phyloP scores from a whole-genome alignment of 2,888 invertebrate genomes.

The Halictus ligatus region DNA sequence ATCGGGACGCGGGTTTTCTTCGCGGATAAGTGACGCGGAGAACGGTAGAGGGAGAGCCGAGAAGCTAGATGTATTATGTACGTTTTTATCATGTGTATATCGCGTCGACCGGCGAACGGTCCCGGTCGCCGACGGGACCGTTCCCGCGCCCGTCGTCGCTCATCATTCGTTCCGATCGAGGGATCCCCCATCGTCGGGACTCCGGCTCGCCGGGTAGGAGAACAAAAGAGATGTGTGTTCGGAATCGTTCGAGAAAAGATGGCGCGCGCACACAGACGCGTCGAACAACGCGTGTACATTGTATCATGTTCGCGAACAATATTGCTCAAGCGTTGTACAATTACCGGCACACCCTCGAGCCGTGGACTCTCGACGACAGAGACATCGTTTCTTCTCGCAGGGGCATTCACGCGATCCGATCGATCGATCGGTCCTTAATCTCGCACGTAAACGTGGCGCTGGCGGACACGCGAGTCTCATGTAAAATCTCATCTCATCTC shows the following conservation, averaged over 20 bases:
- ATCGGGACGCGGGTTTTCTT: slow-evolving; percentile 43
- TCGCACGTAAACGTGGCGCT: slow-evolving; percentile 63
- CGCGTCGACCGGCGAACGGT: slow-evolving; percentile 15
- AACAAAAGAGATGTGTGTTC: background rate
- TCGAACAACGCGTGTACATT: too few relatives aligned
- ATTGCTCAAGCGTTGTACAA: slow-evolving; percentile 21
- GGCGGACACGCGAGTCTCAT: slow-evolving; percentile 63
- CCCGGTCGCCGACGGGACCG: background rate
- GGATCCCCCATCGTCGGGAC: slow-evolving; percentile 32
- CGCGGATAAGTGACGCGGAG: slow-evolving; percentile 55
- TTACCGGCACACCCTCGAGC: slow-evolving; percentile 17
- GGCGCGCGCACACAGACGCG: background rate
- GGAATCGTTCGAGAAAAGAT: background rate
- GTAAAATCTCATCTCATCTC: background rate
- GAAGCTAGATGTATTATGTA: slow-evolving; percentile 52
- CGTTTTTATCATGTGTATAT: slow-evolving; percentile 56
- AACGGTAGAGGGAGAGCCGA: slow-evolving; percentile 46
- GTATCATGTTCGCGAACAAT: background rate
- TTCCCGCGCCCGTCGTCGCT: slow-evolving; percentile 36
- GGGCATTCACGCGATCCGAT: slow-evolving; percentile 63
- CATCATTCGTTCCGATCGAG: slow-evolving; percentile 36
- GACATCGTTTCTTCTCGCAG: slow-evolving; percentile 52
- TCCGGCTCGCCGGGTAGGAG: slow-evolving; percentile 25
- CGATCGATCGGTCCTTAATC: slow-evolving; percentile 52
- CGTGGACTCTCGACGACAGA: slow-evolving; percentile 52